These are phyloP conservation scores for Porites australiensis DNA, from an alignment of 64 coral and sea anemone species.

Conservation along the genomic window DNA sequence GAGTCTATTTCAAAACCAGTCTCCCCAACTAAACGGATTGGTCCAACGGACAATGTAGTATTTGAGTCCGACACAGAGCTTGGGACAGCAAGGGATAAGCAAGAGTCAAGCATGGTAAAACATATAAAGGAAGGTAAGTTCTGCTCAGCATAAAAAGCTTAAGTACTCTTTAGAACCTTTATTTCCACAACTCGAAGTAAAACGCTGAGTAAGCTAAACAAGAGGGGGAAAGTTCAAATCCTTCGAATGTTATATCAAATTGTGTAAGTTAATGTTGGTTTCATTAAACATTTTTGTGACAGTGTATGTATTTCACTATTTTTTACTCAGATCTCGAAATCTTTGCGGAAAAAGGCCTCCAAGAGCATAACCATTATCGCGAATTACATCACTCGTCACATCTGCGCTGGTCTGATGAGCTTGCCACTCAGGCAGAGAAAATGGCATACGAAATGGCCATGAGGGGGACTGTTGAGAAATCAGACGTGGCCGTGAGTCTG, in stretches of 20 bases:
- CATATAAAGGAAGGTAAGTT: conserved; percentile 73
- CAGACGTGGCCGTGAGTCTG: conserved; percentile 48
- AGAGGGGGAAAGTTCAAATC: no score
- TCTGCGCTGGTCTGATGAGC: conserved; percentile 92
- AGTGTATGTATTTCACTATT: background rate
- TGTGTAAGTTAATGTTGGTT: no score
- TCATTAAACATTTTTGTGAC: no score
- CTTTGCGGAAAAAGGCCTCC: conserved; percentile 89
- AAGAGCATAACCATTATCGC: conserved; percentile 86
- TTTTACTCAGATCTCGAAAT: conserved; percentile 77
- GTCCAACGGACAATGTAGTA: conserved; percentile 53
- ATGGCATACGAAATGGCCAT: conserved; percentile 96
- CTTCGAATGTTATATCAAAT: no score
- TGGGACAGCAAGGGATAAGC: conserved; percentile 31
- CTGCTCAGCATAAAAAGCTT: background rate
- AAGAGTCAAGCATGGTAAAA: conserved; percentile 7
- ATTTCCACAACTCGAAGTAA: no score
- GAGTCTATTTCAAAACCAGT: conserved; percentile 54
- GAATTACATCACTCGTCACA: conserved; percentile 59
- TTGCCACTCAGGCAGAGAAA: conserved; percentile 94
- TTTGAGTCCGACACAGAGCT: conserved; percentile 71
- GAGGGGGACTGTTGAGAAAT: conserved; percentile 85
- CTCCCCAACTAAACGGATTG: conserved; percentile 1
- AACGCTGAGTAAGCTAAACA: no score
- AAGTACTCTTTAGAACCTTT: no score